These are phyloP conservation scores for Kuschelorhynchus macadamiae DNA, from an alignment of 2,888 invertebrate genomes.

Conservation along the genomic window DNA sequence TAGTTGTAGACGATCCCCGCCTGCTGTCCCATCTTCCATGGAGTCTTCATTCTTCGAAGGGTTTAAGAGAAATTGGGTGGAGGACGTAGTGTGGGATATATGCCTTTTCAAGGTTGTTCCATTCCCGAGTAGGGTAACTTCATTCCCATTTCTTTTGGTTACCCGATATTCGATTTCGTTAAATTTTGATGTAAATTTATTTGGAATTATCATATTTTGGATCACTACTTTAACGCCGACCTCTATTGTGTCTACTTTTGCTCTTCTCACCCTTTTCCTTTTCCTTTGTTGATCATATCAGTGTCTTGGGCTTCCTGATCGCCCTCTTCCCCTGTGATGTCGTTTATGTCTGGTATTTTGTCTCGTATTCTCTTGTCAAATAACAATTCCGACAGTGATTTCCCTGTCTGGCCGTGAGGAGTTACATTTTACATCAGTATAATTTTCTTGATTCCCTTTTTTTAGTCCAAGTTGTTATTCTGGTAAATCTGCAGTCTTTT, in stretches of 20 bases:
- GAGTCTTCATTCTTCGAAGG: too few species aligned
- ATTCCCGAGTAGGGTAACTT: constrained; percentile 24
- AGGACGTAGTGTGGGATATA: too few species aligned
- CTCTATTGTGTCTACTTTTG: constrained; percentile 41
- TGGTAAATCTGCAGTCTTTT: constrained; percentile 51
- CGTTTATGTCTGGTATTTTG: constrained; percentile 52
- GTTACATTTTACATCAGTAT: constrained; percentile 52
- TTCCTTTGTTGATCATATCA: constrained; percentile 53
- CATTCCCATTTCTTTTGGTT: constrained; percentile 26
- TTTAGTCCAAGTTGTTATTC: constrained; percentile 43
- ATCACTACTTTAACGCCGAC: constrained; percentile 35
- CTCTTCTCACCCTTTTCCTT: constrained; percentile 52
- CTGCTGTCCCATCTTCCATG: too few species aligned
- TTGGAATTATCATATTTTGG: constrained; percentile 23
- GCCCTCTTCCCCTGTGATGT: constrained; percentile 22
- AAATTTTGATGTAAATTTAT: constrained; percentile 19
- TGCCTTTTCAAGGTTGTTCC: constrained; percentile 32
- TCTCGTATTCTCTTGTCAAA: constrained; percentile 52
- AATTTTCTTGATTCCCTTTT: constrained; percentile 48
- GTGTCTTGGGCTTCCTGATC: constrained; percentile 51
- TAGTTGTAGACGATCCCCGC: too few species aligned
- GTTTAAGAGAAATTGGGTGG: too few species aligned
- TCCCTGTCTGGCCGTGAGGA: constrained; percentile 56
- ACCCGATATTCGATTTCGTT: constrained; percentile 28
- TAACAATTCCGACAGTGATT: constrained; percentile 54